phyloP scores from a whole-genome alignment of 2,113 vertebrate species.

The Castor canadensis region DNA sequence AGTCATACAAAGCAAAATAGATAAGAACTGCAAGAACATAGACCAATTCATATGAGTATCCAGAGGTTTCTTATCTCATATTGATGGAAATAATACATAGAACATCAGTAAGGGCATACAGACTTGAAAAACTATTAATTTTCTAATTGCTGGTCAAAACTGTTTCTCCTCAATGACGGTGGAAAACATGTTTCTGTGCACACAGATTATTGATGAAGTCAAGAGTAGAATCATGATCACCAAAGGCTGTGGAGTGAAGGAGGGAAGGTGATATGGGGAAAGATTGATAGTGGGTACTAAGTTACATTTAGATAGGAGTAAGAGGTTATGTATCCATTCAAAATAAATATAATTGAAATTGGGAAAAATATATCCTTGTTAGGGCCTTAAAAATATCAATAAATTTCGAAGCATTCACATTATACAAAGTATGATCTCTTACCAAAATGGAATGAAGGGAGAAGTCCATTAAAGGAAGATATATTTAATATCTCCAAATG shows the following conservation, averaged over 20 bases:
- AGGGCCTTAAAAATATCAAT: not conserved
- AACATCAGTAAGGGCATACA: not conserved
- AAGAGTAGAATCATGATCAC: not conserved
- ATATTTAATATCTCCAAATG: not conserved
- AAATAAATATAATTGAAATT: not conserved
- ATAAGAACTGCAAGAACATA: not conserved
- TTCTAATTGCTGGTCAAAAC: not conserved
- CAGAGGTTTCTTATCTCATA: not conserved
- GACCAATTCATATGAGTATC: not conserved
- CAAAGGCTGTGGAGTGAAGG: not conserved
- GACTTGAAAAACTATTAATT: not conserved
- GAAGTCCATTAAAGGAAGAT: not conserved
- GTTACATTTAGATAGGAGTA: no score
- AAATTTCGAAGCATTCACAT: not conserved
- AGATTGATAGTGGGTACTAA: not conserved
- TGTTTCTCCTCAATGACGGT: not conserved
- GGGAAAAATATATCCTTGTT: not conserved
- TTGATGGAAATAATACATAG: not conserved
- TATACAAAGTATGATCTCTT: not conserved
- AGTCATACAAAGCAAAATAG: not conserved
- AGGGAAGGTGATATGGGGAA: not conserved
- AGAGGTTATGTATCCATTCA: not conserved
- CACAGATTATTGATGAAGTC: not conserved
- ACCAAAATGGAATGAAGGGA: not conserved
- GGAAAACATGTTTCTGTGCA: not conserved